Conservation (phyloP, 2,797 vertebrate species). For the Merluccius polli region DNA sequence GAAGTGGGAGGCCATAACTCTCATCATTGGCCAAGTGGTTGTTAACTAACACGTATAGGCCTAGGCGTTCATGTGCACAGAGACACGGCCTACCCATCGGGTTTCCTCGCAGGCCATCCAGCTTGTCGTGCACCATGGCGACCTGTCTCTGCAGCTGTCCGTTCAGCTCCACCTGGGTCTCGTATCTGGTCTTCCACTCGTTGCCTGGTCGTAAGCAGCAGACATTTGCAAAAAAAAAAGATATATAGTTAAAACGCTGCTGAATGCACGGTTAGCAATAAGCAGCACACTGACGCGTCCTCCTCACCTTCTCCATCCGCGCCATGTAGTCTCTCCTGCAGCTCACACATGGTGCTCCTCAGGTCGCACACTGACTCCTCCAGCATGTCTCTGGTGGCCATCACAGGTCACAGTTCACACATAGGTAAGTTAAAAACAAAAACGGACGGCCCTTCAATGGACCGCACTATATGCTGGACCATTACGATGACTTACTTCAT, state of each 20-base stretch:
- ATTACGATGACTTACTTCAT: slow-evolving; percentile 58
- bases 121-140: slow-evolving; percentile 69
- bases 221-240: neutral
- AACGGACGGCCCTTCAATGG: neutral
- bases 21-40: neutral
- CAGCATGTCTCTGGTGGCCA: slow-evolving; percentile 72
- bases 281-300: slow-evolving; percentile 9
- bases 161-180: slow-evolving; percentile 84
- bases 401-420: neutral
- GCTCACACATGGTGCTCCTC: slow-evolving; percentile 70
- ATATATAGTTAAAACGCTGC: neutral
- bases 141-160: slow-evolving; percentile 82
- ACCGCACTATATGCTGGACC: neutral
- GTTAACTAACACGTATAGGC: no score
- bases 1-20: neutral
- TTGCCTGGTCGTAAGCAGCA: slow-evolving; percentile 62
- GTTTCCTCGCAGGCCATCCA: slow-evolving; percentile 74
- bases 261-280: neutral
- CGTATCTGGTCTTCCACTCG: slow-evolving; percentile 87
- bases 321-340: slow-evolving; percentile 74
- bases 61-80: no score
- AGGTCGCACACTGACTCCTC: slow-evolving; percentile 79
- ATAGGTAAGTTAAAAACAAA: neutral
- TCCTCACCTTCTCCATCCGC: slow-evolving; percentile 78
- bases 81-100: slow-evolving; percentile 73